Percentiles rank a stretch among this genome's conserved stretches.
Evolutionary conservation across 1,140 invertebrate species (phyloP).

Genomic region (Drosophila subobscura): DNA sequence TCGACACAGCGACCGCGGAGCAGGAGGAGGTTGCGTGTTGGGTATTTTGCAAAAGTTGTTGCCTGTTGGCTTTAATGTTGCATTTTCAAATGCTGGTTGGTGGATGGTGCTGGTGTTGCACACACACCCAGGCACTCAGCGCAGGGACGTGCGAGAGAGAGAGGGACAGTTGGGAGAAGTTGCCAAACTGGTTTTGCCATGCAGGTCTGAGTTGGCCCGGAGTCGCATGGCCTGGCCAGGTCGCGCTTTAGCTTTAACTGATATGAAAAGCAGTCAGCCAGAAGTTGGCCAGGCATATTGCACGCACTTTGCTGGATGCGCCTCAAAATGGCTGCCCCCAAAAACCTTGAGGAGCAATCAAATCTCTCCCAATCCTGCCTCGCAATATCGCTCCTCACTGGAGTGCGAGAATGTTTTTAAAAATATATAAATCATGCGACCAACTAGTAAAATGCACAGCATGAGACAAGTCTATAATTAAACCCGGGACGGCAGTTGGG

Average conservation of each 20-base stretch:
- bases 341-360: constrained; percentile 19
- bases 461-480: constrained; percentile 83
- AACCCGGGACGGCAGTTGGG: constrained; percentile 42
- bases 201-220: constrained; percentile 21
- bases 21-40: constrained; percentile 63
- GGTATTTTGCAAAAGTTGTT: constrained; percentile 71
- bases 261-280: constrained; percentile 63
- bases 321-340: constrained; percentile 66
- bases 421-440: constrained; percentile 81
- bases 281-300: constrained; percentile 51
- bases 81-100: constrained; percentile 82
- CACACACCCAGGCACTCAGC: constrained; percentile 34
- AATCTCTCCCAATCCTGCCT: constrained; percentile 22
- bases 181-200: constrained; percentile 77
- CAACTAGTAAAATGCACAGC: constrained; percentile 82
- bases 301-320: constrained; percentile 55
- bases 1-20: neutral
- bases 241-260: constrained; percentile 73
- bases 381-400: neutral
- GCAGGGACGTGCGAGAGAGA: constrained; percentile 11
- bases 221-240: constrained; percentile 37
- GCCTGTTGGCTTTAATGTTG: constrained; percentile 76
- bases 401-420: constrained; percentile 65
- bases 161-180: constrained; percentile 45
- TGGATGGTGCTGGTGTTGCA: constrained; percentile 55